Base-by-base conservation (phyloP, 1,140 invertebrate genomes). In the Trichoplusia ni region DNA sequence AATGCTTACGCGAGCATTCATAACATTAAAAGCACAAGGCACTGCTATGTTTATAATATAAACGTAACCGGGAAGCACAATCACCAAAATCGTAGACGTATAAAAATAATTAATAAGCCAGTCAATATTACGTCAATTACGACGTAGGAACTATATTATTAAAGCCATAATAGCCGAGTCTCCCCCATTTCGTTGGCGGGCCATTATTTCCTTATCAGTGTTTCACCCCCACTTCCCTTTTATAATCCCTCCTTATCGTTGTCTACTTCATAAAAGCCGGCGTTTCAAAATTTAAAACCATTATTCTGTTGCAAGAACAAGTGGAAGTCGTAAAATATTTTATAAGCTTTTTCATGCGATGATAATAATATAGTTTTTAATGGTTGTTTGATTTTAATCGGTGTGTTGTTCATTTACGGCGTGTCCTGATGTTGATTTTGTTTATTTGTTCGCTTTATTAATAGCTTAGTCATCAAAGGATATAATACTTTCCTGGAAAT, bases 231-330 rank as follows among this genome's bases (percentile, higher is more conserved):
- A 75, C 71, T 77, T 82, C 69, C 74, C 77, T 84, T 74, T 89
- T 82, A 81, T 87, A 87, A 89, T 85, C 79, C 82, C 71, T 14
- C 73, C 83, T 89, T 89, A 89, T 89, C 86, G 73, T 68, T 73
- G 71, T 81, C 73, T 81, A 73, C 75, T 86, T 79, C 77, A 84
- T 84, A 85, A 89, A 84, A 84, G 77, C 67, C 49, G 72, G 63
- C 69, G 74, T 79, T 82, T 83, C 73, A 83, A 76, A 81, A 81
- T 82, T 88, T 82, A 77, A 82, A 75, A 74, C 74, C 74, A 79
- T 82, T 85, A 84, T 86, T 85, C 65, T 67, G 71, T 73, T 69
- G 73, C 75, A 71, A 42, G 69, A 79, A 79, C 73, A 71, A 75
- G 67, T 67, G 81, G 16, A 47, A 31, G 25, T 60, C 38, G 54